These are phyloP conservation scores for Rotaria socialis DNA, from an alignment of 2,888 invertebrate species.

Conservation along the genomic window DNA sequence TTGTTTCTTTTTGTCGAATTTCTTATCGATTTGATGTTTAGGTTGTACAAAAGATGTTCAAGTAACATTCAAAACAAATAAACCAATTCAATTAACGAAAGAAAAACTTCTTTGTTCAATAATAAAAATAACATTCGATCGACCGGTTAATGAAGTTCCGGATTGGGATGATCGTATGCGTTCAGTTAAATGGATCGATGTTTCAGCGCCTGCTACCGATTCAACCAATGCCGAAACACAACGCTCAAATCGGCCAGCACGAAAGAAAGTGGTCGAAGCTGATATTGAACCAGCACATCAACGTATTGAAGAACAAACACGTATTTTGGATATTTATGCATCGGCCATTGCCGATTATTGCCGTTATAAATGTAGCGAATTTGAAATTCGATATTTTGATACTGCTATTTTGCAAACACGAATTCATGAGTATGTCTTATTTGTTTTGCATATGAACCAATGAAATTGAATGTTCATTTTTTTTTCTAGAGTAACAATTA, in stretches of 20 bases:
- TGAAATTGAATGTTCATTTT: too few species aligned
- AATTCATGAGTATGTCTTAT: slow-evolving; percentile 55
- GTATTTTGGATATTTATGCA: slow-evolving; percentile 55
- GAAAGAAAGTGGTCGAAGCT: slow-evolving; percentile 55
- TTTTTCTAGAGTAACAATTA: slow-evolving; percentile 48
- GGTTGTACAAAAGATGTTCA: slow-evolving; percentile 62
- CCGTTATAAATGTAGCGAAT: slow-evolving; percentile 54
- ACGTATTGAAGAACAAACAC: slow-evolving; percentile 53
- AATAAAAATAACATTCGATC: slow-evolving; percentile 55
- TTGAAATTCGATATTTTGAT: slow-evolving; percentile 56
- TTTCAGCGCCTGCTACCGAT: slow-evolving; percentile 44
- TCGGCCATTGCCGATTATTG: slow-evolving; percentile 55
- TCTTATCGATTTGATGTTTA: background rate
- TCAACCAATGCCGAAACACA: background rate
- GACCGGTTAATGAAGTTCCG: slow-evolving; percentile 52
- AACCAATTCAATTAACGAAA: slow-evolving; percentile 55
- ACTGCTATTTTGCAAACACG: slow-evolving; percentile 60
- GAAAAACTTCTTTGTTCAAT: slow-evolving; percentile 53
- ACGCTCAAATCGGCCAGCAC: slow-evolving; percentile 49
- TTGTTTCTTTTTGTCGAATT: too few species aligned
- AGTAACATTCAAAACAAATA: slow-evolving; percentile 62
- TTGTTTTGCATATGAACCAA: too few species aligned
- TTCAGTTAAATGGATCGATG: slow-evolving; percentile 58
- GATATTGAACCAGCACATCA: slow-evolving; percentile 56
- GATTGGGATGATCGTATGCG: slow-evolving; percentile 60